A percentile compares a stretch with the other conserved stretches of the same genome.
Conservation (phyloP, 2,113 vertebrate species). For the Dicaeum eximium region DNA sequence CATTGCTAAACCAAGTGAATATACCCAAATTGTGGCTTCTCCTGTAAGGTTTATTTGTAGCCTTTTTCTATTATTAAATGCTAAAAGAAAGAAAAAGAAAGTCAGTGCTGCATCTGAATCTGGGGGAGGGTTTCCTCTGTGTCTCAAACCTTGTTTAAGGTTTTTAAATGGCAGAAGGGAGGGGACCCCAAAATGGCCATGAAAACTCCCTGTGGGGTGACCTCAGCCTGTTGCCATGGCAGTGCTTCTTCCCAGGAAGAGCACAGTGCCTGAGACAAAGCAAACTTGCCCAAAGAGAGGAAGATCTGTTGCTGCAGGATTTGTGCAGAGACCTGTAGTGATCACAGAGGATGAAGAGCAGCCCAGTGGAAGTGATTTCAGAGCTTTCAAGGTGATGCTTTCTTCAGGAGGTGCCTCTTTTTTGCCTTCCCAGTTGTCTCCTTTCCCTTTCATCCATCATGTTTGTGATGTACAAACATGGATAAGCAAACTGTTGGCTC, state of each 20-base stretch:
- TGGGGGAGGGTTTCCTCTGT: background rate
- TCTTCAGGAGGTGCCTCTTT: background rate
- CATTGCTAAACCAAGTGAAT: background rate
- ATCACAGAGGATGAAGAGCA: rapidly evolving
- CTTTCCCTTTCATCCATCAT: background rate
- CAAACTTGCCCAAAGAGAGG: background rate
- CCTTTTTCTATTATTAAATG: background rate
- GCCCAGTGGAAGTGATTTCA: background rate
- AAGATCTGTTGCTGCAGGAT: background rate
- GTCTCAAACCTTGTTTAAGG: background rate
- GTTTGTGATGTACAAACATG: background rate
- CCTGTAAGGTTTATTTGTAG: background rate
- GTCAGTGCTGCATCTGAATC: background rate
- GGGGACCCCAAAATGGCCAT: background rate
- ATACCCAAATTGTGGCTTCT: background rate
- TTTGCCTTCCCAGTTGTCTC: background rate
- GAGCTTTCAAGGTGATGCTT: background rate
- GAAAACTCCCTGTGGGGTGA: background rate
- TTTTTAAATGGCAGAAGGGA: background rate
- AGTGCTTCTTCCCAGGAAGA: background rate
- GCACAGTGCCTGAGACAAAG: background rate
- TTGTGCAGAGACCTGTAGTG: background rate
- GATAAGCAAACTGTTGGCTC: background rate
- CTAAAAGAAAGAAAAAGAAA: background rate
- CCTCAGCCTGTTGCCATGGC: background rate